Evolutionary conservation across 2,888 invertebrate species (phyloP).

Genomic region (Eupithecia dodoneata): DNA sequence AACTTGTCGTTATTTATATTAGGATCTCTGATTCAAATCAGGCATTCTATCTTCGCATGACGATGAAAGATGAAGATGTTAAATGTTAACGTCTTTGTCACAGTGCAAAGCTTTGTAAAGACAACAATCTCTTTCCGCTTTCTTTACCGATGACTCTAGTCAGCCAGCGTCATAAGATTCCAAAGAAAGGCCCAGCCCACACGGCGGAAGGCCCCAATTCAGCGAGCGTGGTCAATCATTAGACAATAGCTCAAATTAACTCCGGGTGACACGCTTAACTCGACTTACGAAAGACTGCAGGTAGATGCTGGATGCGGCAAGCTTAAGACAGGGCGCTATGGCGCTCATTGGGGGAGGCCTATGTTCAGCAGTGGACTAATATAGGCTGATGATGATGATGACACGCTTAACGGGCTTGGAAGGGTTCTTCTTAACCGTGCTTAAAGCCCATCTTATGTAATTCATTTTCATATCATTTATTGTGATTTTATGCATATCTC

Average conservation of each 20-base stretch:
- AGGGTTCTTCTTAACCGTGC: conserved; percentile 4
- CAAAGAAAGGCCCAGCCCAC: conserved; percentile 16
- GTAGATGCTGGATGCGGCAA: no score
- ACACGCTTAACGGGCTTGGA: background rate
- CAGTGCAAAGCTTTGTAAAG: background rate
- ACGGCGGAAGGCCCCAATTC: conserved; percentile 27
- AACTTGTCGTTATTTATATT: no score
- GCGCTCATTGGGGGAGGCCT: background rate
- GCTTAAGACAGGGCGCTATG: no score
- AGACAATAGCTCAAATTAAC: conserved; percentile 31
- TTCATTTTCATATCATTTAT: no score
- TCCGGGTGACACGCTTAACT: background rate
- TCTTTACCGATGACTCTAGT: background rate
- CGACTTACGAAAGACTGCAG: no score
- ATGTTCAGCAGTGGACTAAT: background rate
- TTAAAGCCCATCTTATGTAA: background rate
- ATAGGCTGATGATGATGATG: background rate
- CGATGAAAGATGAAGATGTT: no score
- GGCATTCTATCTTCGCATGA: no score
- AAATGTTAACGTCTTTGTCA: background rate
- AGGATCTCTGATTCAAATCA: no score
- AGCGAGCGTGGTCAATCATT: conserved; percentile 25
- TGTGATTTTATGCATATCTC: no score
- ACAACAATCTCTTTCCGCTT: background rate
- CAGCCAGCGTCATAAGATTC: background rate